Evolutionary conservation across 2,888 invertebrate genomes (phyloP).

Genomic region (Stegophylla sp.): DNA sequence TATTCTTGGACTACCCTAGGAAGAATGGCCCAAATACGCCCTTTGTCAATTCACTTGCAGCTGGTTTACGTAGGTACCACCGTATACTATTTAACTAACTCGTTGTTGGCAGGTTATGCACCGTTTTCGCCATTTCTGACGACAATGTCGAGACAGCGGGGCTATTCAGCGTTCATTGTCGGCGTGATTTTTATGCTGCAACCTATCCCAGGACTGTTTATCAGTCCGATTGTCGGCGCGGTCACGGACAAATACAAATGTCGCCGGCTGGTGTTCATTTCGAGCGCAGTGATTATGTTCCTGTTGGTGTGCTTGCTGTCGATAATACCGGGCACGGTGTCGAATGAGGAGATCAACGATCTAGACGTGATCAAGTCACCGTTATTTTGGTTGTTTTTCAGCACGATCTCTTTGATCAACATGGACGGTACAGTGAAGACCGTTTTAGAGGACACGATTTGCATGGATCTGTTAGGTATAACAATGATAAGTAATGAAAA

Average conservation of each 20-base stretch:
- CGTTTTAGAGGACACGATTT: conserved; percentile 59
- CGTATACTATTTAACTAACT: no score
- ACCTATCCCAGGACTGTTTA: conserved; percentile 79
- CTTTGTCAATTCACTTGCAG: no score
- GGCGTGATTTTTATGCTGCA: conserved; percentile 80
- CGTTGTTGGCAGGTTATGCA: conserved; percentile 65
- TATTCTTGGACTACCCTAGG: no score
- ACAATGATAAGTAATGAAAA: no score
- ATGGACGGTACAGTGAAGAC: conserved; percentile 63
- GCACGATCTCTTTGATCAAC: conserved; percentile 65
- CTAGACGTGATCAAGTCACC: not conserved
- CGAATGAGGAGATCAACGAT: not conserved
- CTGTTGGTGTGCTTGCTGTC: conserved; percentile 67
- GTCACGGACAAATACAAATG: conserved; percentile 79
- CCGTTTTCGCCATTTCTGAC: conserved; percentile 79
- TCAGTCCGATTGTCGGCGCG: conserved; percentile 82
- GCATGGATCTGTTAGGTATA: conserved; percentile 59
- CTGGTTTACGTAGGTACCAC: no score
- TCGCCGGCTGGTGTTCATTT: conserved; percentile 77
- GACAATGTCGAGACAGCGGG: conserved; percentile 78
- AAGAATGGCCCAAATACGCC: no score
- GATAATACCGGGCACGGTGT: conserved; percentile 9
- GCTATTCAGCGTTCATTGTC: conserved; percentile 79
- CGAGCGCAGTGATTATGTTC: conserved; percentile 66
- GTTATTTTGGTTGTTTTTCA: conserved; percentile 53